Percentiles rank a stretch among this genome's conserved stretches.
Evolutionary conservation across 2,113 vertebrate genomes (phyloP).

Genomic region (Cryptotis parvus): DNA sequence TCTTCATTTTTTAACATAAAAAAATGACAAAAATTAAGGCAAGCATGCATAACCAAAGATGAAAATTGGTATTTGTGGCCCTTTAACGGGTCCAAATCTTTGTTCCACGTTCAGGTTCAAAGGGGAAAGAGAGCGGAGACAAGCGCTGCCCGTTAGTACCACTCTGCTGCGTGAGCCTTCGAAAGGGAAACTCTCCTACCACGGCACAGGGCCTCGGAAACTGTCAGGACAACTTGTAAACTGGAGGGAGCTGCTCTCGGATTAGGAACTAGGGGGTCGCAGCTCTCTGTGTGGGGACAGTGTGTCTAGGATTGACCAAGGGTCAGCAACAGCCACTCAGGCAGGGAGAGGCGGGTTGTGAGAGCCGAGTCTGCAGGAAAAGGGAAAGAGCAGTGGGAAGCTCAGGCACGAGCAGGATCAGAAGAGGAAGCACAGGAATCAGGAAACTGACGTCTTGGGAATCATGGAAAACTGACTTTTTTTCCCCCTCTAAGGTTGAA

Average conservation of each 20-base stretch:
- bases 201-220: background rate
- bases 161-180: background rate
- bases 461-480: background rate
- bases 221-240: background rate
- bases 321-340: background rate
- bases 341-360: background rate
- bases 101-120: background rate
- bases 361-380: background rate
- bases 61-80: background rate
- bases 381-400: no score
- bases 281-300: background rate
- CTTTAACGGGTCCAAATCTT: background rate
- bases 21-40: background rate
- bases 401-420: background rate
- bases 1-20: conserved; percentile 39
- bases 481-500: background rate
- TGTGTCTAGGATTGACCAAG: background rate
- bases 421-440: background rate
- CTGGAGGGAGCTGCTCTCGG: background rate
- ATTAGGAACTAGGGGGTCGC: no score
- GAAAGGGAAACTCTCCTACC: background rate
- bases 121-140: background rate
- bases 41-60: background rate
- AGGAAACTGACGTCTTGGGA: no score
- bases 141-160: background rate